These are phyloP conservation scores for Chlorops oryzae DNA, from an alignment of 1,140 invertebrate species.

Conservation along the genomic window DNA sequence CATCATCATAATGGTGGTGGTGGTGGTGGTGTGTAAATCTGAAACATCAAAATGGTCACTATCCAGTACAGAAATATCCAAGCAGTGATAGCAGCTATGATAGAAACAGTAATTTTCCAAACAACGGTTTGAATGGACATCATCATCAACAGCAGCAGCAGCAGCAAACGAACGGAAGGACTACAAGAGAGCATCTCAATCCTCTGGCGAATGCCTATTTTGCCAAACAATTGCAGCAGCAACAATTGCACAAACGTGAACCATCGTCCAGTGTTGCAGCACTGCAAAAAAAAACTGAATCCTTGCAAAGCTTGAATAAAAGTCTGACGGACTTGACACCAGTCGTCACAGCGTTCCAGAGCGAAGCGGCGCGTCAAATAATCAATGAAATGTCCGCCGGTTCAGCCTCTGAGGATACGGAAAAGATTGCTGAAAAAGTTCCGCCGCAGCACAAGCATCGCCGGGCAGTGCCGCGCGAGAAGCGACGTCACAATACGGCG, in stretches of 20 bases:
- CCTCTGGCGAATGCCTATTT: slow-evolving; percentile 44
- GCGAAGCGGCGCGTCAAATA: slow-evolving; percentile 75
- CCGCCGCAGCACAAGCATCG: slow-evolving; percentile 50
- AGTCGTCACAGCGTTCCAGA: slow-evolving; percentile 66
- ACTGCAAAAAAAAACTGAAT: slow-evolving; percentile 41
- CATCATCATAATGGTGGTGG: slow-evolving; percentile 27
- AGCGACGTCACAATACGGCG: slow-evolving; percentile 80
- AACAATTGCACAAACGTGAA: slow-evolving; percentile 17
- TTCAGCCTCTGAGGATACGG: slow-evolving; percentile 48
- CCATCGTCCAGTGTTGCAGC: slow-evolving; percentile 29
- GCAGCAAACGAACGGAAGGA: slow-evolving; percentile 13
- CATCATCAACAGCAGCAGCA: slow-evolving; percentile 18
- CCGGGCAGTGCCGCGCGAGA: slow-evolving; percentile 68
- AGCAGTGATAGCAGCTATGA: slow-evolving; percentile 29
- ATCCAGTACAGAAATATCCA: slow-evolving; percentile 26
- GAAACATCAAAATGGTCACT: slow-evolving; percentile 35
- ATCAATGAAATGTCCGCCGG: slow-evolving; percentile 71
- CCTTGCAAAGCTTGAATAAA: slow-evolving; percentile 47
- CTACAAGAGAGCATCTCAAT: slow-evolving; percentile 34
- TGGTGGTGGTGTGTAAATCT: no score
- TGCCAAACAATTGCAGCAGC: slow-evolving; percentile 35
- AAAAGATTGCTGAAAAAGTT: slow-evolving; percentile 45
- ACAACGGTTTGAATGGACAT: slow-evolving; percentile 23
- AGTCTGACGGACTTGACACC: slow-evolving; percentile 44
- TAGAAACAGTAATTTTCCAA: slow-evolving; percentile 41